Base-by-base conservation (phyloP, 30 jellyfish, hydroid and myxozoan species). In the Chrysaora quinquecirrha region DNA sequence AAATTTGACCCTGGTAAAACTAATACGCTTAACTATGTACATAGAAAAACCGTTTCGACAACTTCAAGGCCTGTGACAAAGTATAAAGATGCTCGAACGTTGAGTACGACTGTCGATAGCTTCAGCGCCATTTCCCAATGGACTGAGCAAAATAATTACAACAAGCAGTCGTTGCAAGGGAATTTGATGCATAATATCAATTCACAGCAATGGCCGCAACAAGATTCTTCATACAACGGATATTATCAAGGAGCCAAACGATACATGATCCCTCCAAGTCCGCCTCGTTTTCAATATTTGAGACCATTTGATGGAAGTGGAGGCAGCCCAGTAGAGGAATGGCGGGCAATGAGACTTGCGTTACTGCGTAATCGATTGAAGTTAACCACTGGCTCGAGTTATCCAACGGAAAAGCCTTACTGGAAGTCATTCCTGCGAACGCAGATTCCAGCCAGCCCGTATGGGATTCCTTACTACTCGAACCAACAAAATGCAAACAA, bases 361-460 rank as follows among this genome's bases (percentile, higher is more conserved):
- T 48, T 82, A 22, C 70, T 82, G 21, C 62, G 64, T 48, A 82
- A 82, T 61, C 85, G 92, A 34, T 61, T 82, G 22, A 74, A 82
- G 75, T 25, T 82, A 34, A 82, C 92, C 18, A 82, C 92, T 31
- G 85, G 85, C 4, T 68, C 92, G 32, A 82, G 92, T 21, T 48
- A 67, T 47, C 92, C 92, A 14, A 82, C 92, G 12, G 85, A 82
- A 21, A 82, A 30, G 68, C 92, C 92, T 28, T 82, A 82, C 47
- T 82, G 92, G 92, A 82, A 70, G 32, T 70, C 79, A 76, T 82
- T 31, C 66, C 3, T 65, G 64, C 28, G 83, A 21, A 82, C 85
- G 18, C 31, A 20, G 3, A 56, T 24, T 21, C 52, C 80, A 23
- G 24, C 2, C 2, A 0, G 28, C 54, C 83, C 83, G n/a, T 49